phyloP scores from a whole-genome alignment of 2,797 vertebrate genomes.

The Neomorphus geoffroyi region DNA sequence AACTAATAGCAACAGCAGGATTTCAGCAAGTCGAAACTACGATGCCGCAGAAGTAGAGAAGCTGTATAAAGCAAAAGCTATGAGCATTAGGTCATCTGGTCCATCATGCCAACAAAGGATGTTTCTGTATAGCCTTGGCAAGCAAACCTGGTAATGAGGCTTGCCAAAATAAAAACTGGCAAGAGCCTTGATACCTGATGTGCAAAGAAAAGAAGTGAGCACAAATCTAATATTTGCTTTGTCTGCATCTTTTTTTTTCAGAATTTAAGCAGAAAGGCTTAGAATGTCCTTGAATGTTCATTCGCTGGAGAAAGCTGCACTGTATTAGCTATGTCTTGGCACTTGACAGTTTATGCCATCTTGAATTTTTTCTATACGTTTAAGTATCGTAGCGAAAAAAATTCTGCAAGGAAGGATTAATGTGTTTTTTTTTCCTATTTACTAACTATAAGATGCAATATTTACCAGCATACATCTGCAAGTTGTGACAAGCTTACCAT shows the following conservation, averaged over 20 bases:
- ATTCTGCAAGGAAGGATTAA: not conserved
- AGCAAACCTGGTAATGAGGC: conserved; percentile 2
- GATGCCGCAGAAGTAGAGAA: not conserved
- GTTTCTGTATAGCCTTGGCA: conserved; percentile 50
- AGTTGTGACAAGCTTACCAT: conserved; percentile 8
- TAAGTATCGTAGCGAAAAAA: not conserved
- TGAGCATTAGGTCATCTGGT: conserved; percentile 36
- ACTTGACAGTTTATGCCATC: not conserved
- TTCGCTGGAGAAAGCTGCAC: not conserved
- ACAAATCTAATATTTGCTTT: conserved; percentile 31
- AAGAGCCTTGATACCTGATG: conserved; percentile 21
- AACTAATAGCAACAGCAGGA: not conserved
- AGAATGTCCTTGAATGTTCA: conserved; percentile 10
- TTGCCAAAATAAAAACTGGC: conserved; percentile 50
- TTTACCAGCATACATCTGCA: conserved; percentile 31
- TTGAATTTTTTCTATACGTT: conserved; percentile 6
- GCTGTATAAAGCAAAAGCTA: not conserved
- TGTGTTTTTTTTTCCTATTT: not conserved
- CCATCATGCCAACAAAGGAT: conserved; percentile 39
- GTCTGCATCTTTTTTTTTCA: conserved; percentile 26
- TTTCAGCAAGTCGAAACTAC: not conserved
- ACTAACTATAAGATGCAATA: not conserved
- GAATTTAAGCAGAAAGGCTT: conserved; percentile 9
- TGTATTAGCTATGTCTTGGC: not conserved
- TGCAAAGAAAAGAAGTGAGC: conserved; percentile 24